phyloP scores from a whole-genome alignment of 2,888 invertebrate species.

The Hyposoter didymator region DNA sequence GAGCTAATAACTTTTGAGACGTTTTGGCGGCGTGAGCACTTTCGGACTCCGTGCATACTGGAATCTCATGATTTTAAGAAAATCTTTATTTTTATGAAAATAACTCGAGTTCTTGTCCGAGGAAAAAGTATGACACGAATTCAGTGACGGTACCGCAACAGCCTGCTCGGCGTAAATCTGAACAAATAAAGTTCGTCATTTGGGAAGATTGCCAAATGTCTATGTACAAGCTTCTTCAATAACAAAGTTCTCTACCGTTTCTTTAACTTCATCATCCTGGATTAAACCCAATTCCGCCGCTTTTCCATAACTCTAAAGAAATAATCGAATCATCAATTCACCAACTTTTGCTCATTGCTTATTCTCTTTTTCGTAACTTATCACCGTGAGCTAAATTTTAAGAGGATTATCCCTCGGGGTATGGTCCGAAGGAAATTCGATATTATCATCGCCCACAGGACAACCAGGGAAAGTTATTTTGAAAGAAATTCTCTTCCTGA shows the following conservation, averaged over 20 bases:
- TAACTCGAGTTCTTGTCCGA: background rate
- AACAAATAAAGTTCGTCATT: background rate
- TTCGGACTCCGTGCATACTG: no score
- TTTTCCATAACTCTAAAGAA: background rate
- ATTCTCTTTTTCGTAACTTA: background rate
- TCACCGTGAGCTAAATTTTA: background rate
- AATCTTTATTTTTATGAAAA: background rate
- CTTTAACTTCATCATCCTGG: background rate
- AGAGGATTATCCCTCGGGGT: background rate
- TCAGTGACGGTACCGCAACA: background rate
- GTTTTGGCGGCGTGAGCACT: no score
- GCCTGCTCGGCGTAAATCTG: background rate
- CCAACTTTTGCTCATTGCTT: background rate
- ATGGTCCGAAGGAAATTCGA: background rate
- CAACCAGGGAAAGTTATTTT: background rate
- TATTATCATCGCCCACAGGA: background rate
- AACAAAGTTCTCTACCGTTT: background rate
- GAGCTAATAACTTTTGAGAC: no score
- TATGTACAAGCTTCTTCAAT: background rate
- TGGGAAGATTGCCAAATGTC: background rate
- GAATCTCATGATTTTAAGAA: no score
- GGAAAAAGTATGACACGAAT: background rate
- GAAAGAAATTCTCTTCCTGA: background rate
- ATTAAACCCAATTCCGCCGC: background rate
- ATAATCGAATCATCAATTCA: background rate